Evolutionary conservation across 2,113 vertebrate species (phyloP), one percentile per base, ranked within the genome.

Genomic region (Cygnus atratus): DNA sequence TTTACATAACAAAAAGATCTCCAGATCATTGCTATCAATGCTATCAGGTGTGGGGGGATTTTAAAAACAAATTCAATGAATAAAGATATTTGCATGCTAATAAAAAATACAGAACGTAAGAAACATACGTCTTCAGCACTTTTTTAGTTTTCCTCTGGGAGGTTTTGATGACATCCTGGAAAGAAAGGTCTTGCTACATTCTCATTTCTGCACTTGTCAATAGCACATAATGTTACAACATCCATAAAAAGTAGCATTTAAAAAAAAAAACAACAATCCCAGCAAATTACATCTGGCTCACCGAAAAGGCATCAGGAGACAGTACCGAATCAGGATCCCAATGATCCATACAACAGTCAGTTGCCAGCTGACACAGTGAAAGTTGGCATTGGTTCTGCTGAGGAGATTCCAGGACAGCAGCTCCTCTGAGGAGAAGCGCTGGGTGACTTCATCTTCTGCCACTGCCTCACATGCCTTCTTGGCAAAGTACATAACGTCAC

Each of bases 391-490:
- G 92, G 98, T 99, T 71, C 99, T 98, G 6, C 99, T 99, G 81
- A 99, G 99, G 31, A 99, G 99, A 91, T 99, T 99, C 99, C 99
- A 99, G 75, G 98, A 99, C 58, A 95, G 97, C 55, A 99, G 97
- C 96, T 99, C 99, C 97, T 99, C 99, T 0, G 99, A 99, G 82
- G 98, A 99, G 97, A 99, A 99, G 33, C 99, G 90, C 77, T 92
- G 98, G 4, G 99, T 99, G 94, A 99, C 99, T 97, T 99, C 97
- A 6, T 99, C 99, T 63, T 99, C 99, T 8, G 98, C 98, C 39
- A 99, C 98, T 83, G 98, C 98, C 97, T 99, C 99, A 62, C 99
- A 71, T 4, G 98, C 99, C 90, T 98, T 99, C 96, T 98, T 98
- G 95, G 95, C 98, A 97, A 99, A 99, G 96, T 98, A 99, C 96